Conservation (phyloP, 1,140 invertebrate species). For the Drosophila azteca region DNA sequence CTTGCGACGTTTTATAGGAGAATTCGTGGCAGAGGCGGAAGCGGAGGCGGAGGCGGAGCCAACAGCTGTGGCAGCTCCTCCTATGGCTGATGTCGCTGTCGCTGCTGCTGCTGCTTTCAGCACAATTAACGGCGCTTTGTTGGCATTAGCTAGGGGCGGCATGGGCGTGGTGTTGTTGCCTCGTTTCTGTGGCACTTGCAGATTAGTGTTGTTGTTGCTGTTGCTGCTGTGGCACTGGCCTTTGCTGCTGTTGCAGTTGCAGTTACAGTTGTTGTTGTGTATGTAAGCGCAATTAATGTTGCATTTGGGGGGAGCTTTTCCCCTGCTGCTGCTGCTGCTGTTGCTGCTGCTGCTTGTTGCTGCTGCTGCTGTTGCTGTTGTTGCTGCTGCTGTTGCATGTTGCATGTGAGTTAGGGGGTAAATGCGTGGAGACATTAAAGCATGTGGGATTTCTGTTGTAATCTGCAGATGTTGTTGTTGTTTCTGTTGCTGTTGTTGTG, state of each 20-base stretch:
- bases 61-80: conserved; percentile 19
- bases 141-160: conserved; percentile 69
- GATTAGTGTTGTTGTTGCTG: conserved; percentile 29
- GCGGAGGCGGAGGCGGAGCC: conserved; percentile 15
- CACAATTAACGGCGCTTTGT: conserved; percentile 65
- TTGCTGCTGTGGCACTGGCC: conserved; percentile 28
- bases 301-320: conserved; percentile 66
- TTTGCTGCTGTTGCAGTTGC: conserved; percentile 38
- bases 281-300: conserved; percentile 59
- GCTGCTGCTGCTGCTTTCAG: conserved; percentile 50
- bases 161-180: conserved; percentile 62
- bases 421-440: conserved; percentile 64
- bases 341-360: conserved; percentile 26
- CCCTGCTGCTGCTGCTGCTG: conserved; percentile 31
- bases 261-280: conserved; percentile 35
- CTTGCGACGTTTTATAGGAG: conserved; percentile 64
- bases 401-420: conserved; percentile 13
- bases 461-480: conserved; percentile 18
- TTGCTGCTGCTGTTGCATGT: conserved; percentile 22
- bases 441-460: conserved; percentile 41
- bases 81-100: conserved; percentile 25
- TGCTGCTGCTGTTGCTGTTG: conserved; percentile 35
- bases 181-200: conserved; percentile 38
- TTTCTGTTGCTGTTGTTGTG: conserved; percentile 4
- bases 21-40: conserved; percentile 31